Conservation (phyloP, 2,113 vertebrate species). For the Petromus typicus region DNA sequence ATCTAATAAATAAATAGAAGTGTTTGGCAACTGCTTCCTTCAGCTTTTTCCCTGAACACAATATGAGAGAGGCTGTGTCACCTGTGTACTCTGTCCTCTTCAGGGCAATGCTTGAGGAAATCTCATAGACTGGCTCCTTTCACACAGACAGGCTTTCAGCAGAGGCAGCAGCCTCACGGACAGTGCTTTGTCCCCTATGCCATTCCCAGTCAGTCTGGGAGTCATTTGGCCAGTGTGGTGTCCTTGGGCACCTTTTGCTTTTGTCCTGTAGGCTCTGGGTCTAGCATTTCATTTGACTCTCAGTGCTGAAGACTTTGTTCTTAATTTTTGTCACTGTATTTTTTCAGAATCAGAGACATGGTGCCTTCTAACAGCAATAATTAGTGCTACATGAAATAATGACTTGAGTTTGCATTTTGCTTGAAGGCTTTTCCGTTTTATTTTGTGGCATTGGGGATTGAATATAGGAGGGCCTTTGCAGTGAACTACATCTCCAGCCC, state of each 20-base stretch:
- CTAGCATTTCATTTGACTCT: not conserved
- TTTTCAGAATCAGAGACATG: not conserved
- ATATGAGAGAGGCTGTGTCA: not conserved
- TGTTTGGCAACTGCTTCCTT: not conserved
- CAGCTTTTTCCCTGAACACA: not conserved
- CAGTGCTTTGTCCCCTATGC: not conserved
- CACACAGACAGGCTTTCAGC: not conserved
- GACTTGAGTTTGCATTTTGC: not conserved
- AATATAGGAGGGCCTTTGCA: not conserved
- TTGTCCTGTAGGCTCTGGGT: not conserved
- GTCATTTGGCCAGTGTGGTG: not conserved
- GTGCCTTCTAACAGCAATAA: not conserved
- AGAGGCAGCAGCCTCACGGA: not conserved
- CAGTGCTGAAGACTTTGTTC: not conserved
- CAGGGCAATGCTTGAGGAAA: not conserved
- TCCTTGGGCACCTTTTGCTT: not conserved
- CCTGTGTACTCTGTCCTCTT: not conserved
- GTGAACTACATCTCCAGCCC: not conserved
- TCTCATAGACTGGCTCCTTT: not conserved
- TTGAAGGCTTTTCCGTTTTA: not conserved
- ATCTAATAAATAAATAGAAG: slow-evolving; percentile 42
- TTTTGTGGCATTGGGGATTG: not conserved
- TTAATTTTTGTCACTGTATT: not conserved
- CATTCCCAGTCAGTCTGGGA: not conserved
- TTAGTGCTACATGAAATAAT: not conserved